Conservation (phyloP, 2,797 vertebrate genomes). For the Oryzias sinensis region DNA sequence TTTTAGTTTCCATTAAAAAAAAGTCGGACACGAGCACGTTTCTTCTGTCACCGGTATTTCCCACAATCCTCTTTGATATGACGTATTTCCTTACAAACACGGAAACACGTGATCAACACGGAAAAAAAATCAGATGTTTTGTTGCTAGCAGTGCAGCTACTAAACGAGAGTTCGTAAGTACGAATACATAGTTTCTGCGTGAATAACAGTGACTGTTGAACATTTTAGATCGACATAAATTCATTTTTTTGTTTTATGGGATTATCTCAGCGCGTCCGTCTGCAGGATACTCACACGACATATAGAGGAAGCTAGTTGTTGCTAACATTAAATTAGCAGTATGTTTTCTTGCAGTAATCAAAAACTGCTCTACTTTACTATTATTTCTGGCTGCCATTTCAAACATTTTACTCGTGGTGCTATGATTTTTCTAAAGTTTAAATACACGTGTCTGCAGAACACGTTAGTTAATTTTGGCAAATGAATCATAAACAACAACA, state of each 20-base stretch:
- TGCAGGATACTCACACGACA: background rate
- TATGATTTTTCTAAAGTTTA: too few relatives aligned
- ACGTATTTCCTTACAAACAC: conserved; percentile 11
- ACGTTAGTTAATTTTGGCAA: too few relatives aligned
- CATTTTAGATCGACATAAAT: accelerated
- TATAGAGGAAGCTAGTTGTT: background rate
- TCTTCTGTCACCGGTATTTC: conserved; percentile 12
- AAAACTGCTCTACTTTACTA: too few relatives aligned
- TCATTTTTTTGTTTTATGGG: background rate
- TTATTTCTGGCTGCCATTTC: too few relatives aligned
- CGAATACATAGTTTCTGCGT: accelerated
- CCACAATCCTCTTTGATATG: background rate
- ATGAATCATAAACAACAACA: too few relatives aligned
- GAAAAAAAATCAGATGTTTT: background rate
- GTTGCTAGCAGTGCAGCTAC: background rate
- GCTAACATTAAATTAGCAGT: conserved; percentile 11
- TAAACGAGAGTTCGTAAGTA: conserved; percentile 21
- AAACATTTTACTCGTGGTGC: too few relatives aligned
- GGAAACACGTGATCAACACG: background rate
- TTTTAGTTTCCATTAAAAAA: conserved; percentile 30
- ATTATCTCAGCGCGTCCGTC: background rate
- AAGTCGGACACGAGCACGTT: conserved; percentile 7
- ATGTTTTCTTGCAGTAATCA: too few relatives aligned
- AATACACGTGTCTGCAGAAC: too few relatives aligned
- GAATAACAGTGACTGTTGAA: accelerated